Evolutionary conservation across 1,140 invertebrate species (phyloP).

Genomic region (Subanguina moxae): DNA sequence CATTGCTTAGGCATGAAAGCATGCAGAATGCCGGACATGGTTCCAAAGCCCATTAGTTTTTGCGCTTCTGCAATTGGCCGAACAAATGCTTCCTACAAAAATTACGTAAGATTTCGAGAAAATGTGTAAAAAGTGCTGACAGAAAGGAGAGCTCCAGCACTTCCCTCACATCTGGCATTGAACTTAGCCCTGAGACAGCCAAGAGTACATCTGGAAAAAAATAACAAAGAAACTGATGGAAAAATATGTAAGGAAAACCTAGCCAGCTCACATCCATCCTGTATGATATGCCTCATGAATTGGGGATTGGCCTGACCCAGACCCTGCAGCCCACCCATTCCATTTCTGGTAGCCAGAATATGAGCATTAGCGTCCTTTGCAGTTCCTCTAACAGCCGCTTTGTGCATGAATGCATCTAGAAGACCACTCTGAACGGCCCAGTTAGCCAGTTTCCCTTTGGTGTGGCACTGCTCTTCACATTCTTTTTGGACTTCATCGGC

Average conservation of each 20-base stretch:
- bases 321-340: background rate
- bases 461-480: conserved; percentile 23
- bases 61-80: conserved; percentile 26
- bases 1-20: conserved; percentile 26
- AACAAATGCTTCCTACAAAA: conserved; percentile 21
- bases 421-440: conserved; percentile 32
- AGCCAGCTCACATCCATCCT: conserved; percentile 25
- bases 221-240: too few relatives aligned
- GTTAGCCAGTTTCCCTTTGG: conserved; percentile 22
- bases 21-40: conserved; percentile 14
- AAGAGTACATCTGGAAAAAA: too few relatives aligned
- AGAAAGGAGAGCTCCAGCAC: conserved; percentile 24
- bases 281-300: conserved; percentile 12
- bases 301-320: conserved; percentile 15
- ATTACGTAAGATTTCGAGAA: background rate
- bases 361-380: background rate
- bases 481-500: conserved; percentile 10
- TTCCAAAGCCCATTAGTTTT: conserved; percentile 20
- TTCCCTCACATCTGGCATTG: conserved; percentile 14
- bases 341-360: background rate
- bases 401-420: conserved; percentile 22
- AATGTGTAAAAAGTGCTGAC: background rate
- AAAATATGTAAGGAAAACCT: conserved; percentile 15
- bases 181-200: conserved; percentile 4
- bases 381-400: background rate